Evolutionary conservation across 2,113 vertebrate genomes (phyloP), one percentile per base, ranked within the genome.

Genomic region (Halichoerus grypus): DNA sequence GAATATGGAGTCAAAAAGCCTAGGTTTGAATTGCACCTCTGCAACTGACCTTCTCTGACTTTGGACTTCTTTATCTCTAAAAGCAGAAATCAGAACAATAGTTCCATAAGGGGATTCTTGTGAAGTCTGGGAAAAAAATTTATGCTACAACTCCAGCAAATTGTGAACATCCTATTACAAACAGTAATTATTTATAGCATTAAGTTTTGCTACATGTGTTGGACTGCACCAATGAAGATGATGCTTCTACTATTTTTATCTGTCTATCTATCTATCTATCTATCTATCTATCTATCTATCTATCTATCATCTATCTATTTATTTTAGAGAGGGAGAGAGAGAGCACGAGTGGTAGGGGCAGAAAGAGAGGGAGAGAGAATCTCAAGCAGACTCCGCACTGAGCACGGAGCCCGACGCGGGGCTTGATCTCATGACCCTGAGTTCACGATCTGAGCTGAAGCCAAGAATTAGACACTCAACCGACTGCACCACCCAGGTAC

Each of bases 41-140:
- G 22, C 42, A 69, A 81, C 14, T 65, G 55, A 21, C 36, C 24
- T 91, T 81, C n/a, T 87, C 55, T 83, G 53, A 72, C 59, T 95
- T 96, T 93, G 94, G 71, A 65, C 1, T 97, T 88, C 28, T 46
- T 88, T 7, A 85, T 88, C 7, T 67, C 95, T 93, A 65, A 61
- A 76, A 88, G 11, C 33, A 69, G 28, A 92, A 95, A 94, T 55
- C 53, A 76, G 31, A 61, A 72, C 65, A 89, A 33, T 51, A 80
- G n/a, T 67, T 77, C 61, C 46, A n/a, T 61, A 84, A 84, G 28
- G 26, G 39, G 11, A 31, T 55, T 88, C 13, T 90, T 96, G 31
- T 61, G 42, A 85, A 33, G 53, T 77, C 57, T 85, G 42, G 63
- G 81, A 24, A 87, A 16, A 83, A 57, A 79, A 80, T 57, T 22